A percentile compares a stretch with the other conserved stretches of the same genome.
These are phyloP conservation scores for Rhagonycha lutea DNA, from an alignment of 2,888 invertebrate genomes.

Conservation along the genomic window DNA sequence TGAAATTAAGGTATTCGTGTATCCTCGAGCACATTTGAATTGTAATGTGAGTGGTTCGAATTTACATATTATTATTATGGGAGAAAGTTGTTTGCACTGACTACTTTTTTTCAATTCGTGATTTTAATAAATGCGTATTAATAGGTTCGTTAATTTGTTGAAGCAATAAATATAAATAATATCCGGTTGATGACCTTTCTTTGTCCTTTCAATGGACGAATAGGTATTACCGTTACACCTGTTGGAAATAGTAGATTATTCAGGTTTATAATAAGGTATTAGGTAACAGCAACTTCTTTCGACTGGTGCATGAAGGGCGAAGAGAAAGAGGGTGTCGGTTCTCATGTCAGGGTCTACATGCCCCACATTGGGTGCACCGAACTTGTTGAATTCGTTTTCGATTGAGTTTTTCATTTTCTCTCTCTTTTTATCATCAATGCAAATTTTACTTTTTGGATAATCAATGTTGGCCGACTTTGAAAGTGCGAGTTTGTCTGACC, in stretches of 20 bases:
- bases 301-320: constrained; percentile 18
- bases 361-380: constrained; percentile 5
- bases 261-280: constrained; percentile 21
- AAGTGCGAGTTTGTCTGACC: too few relatives aligned
- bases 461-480: too few relatives aligned
- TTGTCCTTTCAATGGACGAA: constrained; percentile 36
- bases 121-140: constrained; percentile 9
- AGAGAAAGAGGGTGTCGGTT: constrained; percentile 6
- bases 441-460: background rate
- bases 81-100: constrained; percentile 19
- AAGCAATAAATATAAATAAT: constrained; percentile 31
- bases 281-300: constrained; percentile 19
- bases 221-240: constrained; percentile 38
- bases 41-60: constrained; percentile 3
- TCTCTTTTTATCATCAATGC: background rate
- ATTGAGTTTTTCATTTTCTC: background rate
- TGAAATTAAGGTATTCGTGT: background rate
- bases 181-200: constrained; percentile 45
- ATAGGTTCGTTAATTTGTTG: constrained; percentile 17
- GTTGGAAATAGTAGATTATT: constrained; percentile 29
- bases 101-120: background rate
- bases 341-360: constrained; percentile 32
- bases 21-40: background rate
- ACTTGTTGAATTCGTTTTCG: constrained; percentile 3
- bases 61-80: constrained; percentile 9